These are phyloP conservation scores for Nematostella vectensis DNA, from an alignment of 92 coral and sea anemone species.

Conservation along the genomic window DNA sequence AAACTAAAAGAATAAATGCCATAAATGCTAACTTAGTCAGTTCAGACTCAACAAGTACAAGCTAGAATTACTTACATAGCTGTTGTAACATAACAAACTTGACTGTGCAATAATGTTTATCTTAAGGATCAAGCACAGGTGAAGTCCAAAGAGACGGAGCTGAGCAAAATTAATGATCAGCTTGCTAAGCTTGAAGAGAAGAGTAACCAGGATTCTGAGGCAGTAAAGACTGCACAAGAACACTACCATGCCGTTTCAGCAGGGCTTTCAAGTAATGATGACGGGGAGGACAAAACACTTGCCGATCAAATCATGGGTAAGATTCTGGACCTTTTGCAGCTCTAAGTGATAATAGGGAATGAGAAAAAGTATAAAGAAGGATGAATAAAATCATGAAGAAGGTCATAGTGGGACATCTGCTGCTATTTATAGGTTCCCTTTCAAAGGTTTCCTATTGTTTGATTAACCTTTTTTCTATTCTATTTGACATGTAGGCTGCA, in stretches of 20 bases:
- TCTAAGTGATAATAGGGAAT: too few relatives aligned
- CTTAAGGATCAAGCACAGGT: slow-evolving; percentile 69
- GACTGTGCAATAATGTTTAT: not conserved
- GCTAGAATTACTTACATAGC: too few relatives aligned
- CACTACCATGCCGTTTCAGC: slow-evolving; percentile 98
- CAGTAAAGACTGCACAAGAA: slow-evolving; percentile 76
- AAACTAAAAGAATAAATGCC: not conserved
- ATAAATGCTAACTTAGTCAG: too few relatives aligned
- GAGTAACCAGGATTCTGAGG: slow-evolving; percentile 73
- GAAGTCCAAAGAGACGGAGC: slow-evolving; percentile 61
- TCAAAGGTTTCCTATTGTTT: too few relatives aligned
- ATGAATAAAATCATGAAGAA: not conserved
- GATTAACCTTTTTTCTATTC: too few relatives aligned
- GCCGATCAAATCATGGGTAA: slow-evolving; percentile 95
- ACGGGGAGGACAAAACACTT: slow-evolving; percentile 82
- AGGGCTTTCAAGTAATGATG: slow-evolving; percentile 85
- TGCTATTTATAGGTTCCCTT: not conserved
- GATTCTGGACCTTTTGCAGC: slow-evolving; percentile 1
- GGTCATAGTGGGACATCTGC: not conserved
- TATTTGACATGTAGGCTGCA: slow-evolving; percentile 43
- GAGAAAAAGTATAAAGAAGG: not conserved
- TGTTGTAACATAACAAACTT: not conserved
- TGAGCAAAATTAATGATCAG: slow-evolving; percentile 48
- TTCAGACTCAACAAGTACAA: too few relatives aligned
- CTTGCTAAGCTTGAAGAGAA: slow-evolving; percentile 69